These are phyloP conservation scores for Pristiophorus japonicus DNA, from an alignment of 2,113 vertebrate species.

Conservation along the genomic window DNA sequence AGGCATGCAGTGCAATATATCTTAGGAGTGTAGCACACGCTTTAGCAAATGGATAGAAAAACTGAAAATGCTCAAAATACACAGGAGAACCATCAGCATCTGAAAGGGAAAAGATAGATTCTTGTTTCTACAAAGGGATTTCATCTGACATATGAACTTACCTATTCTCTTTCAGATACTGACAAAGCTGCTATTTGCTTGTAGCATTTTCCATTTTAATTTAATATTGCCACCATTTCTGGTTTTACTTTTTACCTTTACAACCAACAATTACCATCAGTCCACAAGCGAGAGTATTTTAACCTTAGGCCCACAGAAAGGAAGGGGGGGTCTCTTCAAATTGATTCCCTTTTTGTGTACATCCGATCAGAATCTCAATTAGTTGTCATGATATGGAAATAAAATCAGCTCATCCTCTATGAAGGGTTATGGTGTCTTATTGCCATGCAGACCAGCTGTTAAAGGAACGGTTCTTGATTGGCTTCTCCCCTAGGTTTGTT, in stretches of 20 bases:
- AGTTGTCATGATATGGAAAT: not conserved
- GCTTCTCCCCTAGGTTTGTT: conserved; percentile 69
- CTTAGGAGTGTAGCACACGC: not conserved
- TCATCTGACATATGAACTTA: too few relatives aligned
- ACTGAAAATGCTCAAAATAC: not conserved
- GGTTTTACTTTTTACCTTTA: not conserved
- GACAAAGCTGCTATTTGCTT: not conserved
- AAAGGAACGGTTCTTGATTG: conserved; percentile 49
- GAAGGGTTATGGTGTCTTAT: conserved; percentile 30
- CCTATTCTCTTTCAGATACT: not conserved
- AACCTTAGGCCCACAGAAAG: not conserved
- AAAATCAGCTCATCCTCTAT: not conserved
- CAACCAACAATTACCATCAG: not conserved
- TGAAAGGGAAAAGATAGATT: not conserved
- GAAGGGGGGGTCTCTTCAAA: not conserved
- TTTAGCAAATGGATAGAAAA: not conserved
- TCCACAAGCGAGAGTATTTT: not conserved
- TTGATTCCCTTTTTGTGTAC: not conserved
- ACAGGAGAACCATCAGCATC: not conserved
- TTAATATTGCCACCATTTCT: not conserved
- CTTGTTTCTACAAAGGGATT: not conserved
- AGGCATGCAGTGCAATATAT: not conserved
- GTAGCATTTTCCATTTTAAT: not conserved
- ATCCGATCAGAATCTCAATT: conserved; percentile 2
- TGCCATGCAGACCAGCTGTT: conserved; percentile 3